phyloP scores from a whole-genome alignment of 1,140 invertebrate species.

The Radopholus similis region DNA sequence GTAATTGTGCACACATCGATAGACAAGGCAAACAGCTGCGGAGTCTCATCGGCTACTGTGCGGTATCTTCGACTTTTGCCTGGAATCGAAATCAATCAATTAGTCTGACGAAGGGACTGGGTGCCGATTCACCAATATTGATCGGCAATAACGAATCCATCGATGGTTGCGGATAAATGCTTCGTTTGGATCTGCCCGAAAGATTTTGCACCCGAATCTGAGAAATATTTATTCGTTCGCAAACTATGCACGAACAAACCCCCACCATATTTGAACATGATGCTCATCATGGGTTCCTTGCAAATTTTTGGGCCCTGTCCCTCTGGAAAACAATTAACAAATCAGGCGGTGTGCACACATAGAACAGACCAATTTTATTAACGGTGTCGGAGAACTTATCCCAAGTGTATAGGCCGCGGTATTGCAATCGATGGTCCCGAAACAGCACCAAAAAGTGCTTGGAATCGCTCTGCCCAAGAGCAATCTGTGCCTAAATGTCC shows the following conservation, averaged over 20 bases:
- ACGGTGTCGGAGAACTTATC: slow-evolving; percentile 65
- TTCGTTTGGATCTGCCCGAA: slow-evolving; percentile 92
- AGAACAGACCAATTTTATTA: slow-evolving; percentile 69
- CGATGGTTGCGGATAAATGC: slow-evolving; percentile 97
- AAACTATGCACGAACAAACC: no score
- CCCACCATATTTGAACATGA: slow-evolving; percentile 93
- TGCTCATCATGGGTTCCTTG: slow-evolving; percentile 94
- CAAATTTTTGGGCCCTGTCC: slow-evolving; percentile 80
- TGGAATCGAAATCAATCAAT: background rate
- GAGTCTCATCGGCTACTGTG: slow-evolving; percentile 47
- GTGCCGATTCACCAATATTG: slow-evolving; percentile 83
- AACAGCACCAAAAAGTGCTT: slow-evolving; percentile 98
- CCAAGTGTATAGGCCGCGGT: slow-evolving; percentile 91
- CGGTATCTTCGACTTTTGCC: slow-evolving; percentile 55
- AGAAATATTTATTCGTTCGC: no score
- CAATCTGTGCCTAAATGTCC: slow-evolving; percentile 62
- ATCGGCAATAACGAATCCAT: slow-evolving; percentile 97
- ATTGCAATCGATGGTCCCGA: slow-evolving; percentile 93
- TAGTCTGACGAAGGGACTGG: background rate
- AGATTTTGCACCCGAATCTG: slow-evolving; percentile 96
- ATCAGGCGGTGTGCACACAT: no score
- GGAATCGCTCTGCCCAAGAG: slow-evolving; percentile 85
- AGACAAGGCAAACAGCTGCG: no score
- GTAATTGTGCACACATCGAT: no score
- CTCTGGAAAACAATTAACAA: background rate